Evolutionary conservation across 2,888 invertebrate genomes (phyloP).

Genomic region (Agrenia bidenticulata): DNA sequence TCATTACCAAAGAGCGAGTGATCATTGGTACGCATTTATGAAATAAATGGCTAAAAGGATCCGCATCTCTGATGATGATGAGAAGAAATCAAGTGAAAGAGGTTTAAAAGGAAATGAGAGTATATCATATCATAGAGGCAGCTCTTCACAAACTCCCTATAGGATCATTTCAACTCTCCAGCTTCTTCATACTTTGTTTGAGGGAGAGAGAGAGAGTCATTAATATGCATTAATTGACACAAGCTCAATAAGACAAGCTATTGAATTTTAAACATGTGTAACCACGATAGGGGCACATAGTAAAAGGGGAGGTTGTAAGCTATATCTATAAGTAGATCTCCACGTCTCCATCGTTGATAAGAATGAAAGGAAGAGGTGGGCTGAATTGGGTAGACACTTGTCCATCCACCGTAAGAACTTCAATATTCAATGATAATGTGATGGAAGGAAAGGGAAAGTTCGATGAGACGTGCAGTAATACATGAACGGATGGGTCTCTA

Average conservation of each 20-base stretch:
- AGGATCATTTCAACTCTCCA: neutral
- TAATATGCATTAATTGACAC: conserved; percentile 53
- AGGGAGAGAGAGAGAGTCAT: conserved; percentile 38
- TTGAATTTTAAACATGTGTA: conserved; percentile 47
- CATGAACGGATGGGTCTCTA: too few relatives aligned
- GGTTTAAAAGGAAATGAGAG: conserved; percentile 17
- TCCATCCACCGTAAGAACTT: conserved; percentile 6
- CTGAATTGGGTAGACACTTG: neutral
- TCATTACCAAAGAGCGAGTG: conserved; percentile 18
- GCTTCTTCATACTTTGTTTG: conserved; percentile 23
- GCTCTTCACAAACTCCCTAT: neutral
- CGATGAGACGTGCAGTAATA: neutral
- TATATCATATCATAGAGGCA: neutral
- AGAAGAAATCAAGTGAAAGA: conserved; percentile 29
- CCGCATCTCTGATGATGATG: conserved; percentile 20
- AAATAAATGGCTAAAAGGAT: conserved; percentile 24
- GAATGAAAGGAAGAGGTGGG: neutral
- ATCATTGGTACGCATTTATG: conserved; percentile 17
- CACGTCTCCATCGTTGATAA: too few relatives aligned
- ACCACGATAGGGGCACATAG: conserved; percentile 11
- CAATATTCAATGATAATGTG: conserved; percentile 9
- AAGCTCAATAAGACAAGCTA: conserved; percentile 42
- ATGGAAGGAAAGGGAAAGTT: conserved; percentile 1
- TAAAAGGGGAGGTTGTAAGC: neutral
- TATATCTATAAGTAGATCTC: neutral